Conservation (phyloP, 2,113 vertebrate genomes). For the Oreochromis niloticus region DNA sequence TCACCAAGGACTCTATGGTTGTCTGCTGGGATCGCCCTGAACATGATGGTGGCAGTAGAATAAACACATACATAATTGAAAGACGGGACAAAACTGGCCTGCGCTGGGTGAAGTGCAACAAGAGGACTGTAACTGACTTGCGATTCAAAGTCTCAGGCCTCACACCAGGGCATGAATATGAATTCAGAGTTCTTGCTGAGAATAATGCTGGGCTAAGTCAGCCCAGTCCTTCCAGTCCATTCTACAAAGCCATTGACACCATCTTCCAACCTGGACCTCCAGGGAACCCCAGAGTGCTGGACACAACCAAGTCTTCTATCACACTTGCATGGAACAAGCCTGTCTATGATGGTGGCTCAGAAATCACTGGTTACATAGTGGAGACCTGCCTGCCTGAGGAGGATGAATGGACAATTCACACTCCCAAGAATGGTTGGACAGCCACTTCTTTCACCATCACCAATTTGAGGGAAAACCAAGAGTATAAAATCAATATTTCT, state of each 20-base stretch:
- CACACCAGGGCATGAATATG: constrained; percentile 92
- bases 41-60: constrained; percentile 91
- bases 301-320: constrained; percentile 92
- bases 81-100: constrained; percentile 89
- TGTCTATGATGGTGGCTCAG: constrained; percentile 95
- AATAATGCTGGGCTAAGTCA: constrained; percentile 92
- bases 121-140: constrained; percentile 87
- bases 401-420: constrained; percentile 95
- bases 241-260: constrained; percentile 92
- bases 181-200: constrained; percentile 92
- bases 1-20: constrained; percentile 95
- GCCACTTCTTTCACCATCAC: constrained; percentile 93
- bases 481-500: constrained; percentile 94
- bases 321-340: constrained; percentile 98
- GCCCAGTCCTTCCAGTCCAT: constrained; percentile 86
- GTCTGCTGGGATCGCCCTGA: constrained; percentile 97
- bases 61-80: constrained; percentile 92
- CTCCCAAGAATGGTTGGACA: constrained; percentile 84
- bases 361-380: constrained; percentile 96
- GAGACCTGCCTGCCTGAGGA: constrained; percentile 92
- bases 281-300: constrained; percentile 90
- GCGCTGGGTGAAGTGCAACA: constrained; percentile 98
- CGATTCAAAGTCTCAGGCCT: constrained; percentile 92
- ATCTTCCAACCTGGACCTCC: constrained; percentile 96
- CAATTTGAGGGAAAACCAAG: constrained; percentile 89